Conservation (phyloP, 2,797 vertebrate species). For the Fratercula arctica region DNA sequence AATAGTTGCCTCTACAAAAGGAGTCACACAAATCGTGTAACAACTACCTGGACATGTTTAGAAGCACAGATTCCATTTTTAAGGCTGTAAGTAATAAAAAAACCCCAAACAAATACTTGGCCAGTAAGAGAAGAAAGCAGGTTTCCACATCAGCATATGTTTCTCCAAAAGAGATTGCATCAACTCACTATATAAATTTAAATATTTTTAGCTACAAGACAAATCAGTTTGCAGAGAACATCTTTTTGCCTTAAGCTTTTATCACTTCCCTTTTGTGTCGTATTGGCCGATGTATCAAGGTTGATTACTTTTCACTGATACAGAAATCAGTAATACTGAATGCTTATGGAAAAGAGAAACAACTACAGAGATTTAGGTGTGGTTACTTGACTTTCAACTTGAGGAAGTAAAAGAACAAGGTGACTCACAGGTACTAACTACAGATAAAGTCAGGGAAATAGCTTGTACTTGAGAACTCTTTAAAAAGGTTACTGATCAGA, state of each 20-base stretch:
- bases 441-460: not conserved
- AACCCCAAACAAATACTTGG: not conserved
- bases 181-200: not conserved
- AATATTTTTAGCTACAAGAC: not conserved
- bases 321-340: not conserved
- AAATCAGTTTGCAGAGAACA: not conserved
- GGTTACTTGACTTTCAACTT: not conserved
- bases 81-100: constrained; percentile 16
- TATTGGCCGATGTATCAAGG: not conserved
- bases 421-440: not conserved
- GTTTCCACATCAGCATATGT: not conserved
- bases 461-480: not conserved
- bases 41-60: not conserved
- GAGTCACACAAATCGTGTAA: not conserved
- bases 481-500: not conserved
- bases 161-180: not conserved
- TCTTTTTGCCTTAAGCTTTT: constrained; percentile 8
- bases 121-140: not conserved
- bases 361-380: not conserved
- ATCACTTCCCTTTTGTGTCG: not conserved
- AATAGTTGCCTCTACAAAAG: not conserved
- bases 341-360: not conserved
- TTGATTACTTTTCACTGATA: constrained; percentile 24
- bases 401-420: not conserved
- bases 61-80: not conserved